These are phyloP conservation scores for Karalla daura DNA, from an alignment of 2,797 vertebrate genomes.

Conservation along the genomic window DNA sequence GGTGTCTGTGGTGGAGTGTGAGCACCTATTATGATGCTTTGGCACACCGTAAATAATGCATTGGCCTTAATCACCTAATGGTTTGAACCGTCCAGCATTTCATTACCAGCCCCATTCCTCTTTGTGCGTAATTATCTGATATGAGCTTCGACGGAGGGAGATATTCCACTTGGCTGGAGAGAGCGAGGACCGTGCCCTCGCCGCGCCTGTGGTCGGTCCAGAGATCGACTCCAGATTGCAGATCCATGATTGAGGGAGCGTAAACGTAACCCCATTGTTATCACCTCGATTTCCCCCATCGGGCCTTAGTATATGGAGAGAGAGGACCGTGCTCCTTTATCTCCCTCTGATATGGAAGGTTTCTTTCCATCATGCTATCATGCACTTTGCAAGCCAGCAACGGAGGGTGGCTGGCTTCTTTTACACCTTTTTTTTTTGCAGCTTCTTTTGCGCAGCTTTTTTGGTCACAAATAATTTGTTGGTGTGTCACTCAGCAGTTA, in stretches of 20 bases:
- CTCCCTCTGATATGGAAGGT: constrained; percentile 36
- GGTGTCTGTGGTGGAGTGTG: constrained; percentile 53
- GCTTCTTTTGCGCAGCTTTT: not conserved
- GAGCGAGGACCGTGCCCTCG: constrained; percentile 31
- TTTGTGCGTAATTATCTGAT: constrained; percentile 75
- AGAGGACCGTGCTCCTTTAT: constrained; percentile 26
- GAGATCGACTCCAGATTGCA: constrained; percentile 58
- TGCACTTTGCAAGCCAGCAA: constrained; percentile 11
- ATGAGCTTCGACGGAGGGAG: constrained; percentile 71
- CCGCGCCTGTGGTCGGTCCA: constrained; percentile 27
- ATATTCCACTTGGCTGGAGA: constrained; percentile 69
- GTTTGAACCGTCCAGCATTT: constrained; percentile 80
- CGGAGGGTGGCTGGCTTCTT: constrained; percentile 15
- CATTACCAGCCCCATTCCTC: constrained; percentile 74
- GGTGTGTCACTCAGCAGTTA: not conserved
- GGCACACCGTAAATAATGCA: constrained; percentile 83
- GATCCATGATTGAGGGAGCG: no score
- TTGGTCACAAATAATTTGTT: constrained; percentile 25
- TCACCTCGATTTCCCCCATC: constrained; percentile 42
- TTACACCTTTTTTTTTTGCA: no score
- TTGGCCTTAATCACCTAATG: constrained; percentile 83
- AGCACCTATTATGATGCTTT: constrained; percentile 63
- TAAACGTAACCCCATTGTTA: no score
- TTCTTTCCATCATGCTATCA: constrained; percentile 37
- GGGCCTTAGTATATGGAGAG: constrained; percentile 31